These are phyloP conservation scores for Drosophila kanekoi DNA, from an alignment of 2,888 invertebrate species.

Conservation along the genomic window DNA sequence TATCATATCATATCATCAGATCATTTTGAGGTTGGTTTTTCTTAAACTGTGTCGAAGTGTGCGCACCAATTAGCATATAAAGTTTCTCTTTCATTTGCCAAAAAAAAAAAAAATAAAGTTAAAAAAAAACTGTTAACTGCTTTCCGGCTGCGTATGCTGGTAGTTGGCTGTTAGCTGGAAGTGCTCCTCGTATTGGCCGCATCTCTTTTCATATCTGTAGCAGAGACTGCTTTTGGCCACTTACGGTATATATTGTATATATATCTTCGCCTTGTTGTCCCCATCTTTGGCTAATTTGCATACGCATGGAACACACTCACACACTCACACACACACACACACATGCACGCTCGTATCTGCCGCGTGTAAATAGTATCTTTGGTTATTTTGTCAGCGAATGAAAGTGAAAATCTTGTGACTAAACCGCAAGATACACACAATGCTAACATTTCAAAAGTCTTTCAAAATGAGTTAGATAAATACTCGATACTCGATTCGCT, in stretches of 20 bases:
- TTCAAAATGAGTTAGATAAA: slow-evolving; percentile 63
- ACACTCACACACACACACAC: background rate
- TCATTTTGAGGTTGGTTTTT: slow-evolving; percentile 12
- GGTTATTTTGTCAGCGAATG: slow-evolving; percentile 54
- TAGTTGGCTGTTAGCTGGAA: slow-evolving; percentile 22
- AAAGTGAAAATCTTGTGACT: slow-evolving; percentile 68
- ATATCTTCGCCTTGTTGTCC: slow-evolving; percentile 62
- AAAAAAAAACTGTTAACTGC: slow-evolving; percentile 39
- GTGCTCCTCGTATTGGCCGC: slow-evolving; percentile 21
- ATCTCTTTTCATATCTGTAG: slow-evolving; percentile 64
- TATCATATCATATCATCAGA: slow-evolving; percentile 4
- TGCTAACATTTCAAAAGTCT: slow-evolving; percentile 60
- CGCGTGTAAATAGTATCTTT: slow-evolving; percentile 35
- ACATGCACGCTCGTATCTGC: background rate
- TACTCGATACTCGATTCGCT: slow-evolving; percentile 34
- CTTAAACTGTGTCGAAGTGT: slow-evolving; percentile 7
- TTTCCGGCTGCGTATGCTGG: slow-evolving; percentile 8
- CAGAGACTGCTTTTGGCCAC: slow-evolving; percentile 69
- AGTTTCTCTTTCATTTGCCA: slow-evolving; percentile 77
- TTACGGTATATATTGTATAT: slow-evolving; percentile 56
- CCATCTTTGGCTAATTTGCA: slow-evolving; percentile 64
- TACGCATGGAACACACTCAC: slow-evolving; percentile 55
- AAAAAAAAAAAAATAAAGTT: slow-evolving; percentile 57
- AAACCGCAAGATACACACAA: slow-evolving; percentile 55
- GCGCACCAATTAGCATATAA: slow-evolving; percentile 73